Evolutionary conservation across 2,888 invertebrate genomes (phyloP).

Genomic region (Lochmaea crataegi): DNA sequence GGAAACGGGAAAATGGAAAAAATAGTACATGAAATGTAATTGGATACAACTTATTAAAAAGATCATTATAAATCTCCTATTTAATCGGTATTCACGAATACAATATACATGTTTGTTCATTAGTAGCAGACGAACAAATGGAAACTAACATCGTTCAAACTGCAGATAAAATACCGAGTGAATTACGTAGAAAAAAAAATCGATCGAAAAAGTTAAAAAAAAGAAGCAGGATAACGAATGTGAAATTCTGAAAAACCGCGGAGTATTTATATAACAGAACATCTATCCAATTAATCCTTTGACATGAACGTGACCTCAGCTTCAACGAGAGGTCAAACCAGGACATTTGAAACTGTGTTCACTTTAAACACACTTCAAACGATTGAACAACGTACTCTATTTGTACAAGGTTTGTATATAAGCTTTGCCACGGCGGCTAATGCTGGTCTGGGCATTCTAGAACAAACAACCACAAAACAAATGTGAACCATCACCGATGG

Average conservation of each 20-base stretch:
- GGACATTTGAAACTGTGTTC: constrained; percentile 50
- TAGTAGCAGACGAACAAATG: not conserved
- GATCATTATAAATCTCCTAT: no score
- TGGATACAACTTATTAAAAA: no score
- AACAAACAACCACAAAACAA: constrained; percentile 41
- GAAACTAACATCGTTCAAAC: not conserved
- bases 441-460: constrained; percentile 36
- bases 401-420: constrained; percentile 47
- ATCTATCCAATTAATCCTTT: constrained; percentile 52
- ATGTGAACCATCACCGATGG: constrained; percentile 39
- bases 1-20: no score
- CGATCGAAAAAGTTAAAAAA: not conserved
- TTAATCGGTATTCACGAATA: no score
- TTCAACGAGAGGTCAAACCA: constrained; percentile 44
- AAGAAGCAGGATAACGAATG: not conserved
- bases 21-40: no score
- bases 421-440: constrained; percentile 30
- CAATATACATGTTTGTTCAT: no score
- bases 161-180: not conserved
- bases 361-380: constrained; percentile 53
- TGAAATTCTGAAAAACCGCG: constrained; percentile 26
- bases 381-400: constrained; percentile 49
- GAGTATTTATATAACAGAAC: constrained; percentile 45
- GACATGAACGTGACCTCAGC: constrained; percentile 48
- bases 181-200: not conserved